Base-by-base conservation (phyloP, 2,113 vertebrate genomes). In the Microtus richardsoni region DNA sequence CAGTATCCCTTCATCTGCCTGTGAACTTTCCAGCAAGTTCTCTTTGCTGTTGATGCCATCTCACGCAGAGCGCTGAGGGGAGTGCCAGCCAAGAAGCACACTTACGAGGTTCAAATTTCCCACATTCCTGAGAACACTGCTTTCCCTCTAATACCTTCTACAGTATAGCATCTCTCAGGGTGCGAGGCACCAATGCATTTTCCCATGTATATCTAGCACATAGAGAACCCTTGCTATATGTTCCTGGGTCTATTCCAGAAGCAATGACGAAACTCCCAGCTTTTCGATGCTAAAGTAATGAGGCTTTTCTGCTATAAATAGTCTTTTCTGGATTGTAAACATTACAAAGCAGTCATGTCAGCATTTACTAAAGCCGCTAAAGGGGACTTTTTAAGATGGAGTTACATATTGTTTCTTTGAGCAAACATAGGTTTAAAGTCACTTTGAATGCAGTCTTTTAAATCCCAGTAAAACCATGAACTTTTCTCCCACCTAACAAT, bases 271-370 rank as follows among this genome's bases (percentile, higher is more conserved):
- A 88, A 82, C 80, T 73, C n/a, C 60, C 85, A 92, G 88, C 77
- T 91, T 94, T 91, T 92, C 94, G 49, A 8, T 36, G 75, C 11
- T 49, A 95, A 86, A 86, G 19, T 39, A 89, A 91, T 24, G 85
- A 95, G n/a, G 66, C 58, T 79, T 97, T 78, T 85, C 79, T 88
- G 84, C 71, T 74, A 11, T 64, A 74, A 95, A 79, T 44, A 39
- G 71, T 44, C 91, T 91, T 96, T 97, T 95, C 95, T 96, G 89
- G 91, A 91, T 75, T 93, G 93, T 97, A 97, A 95, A 97, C 94
- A 90, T 75, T 88, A 16, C 83, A 91, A 89, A 97, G 78, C 82
- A 88, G 91, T 14, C 41, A n/a, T 89, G 60, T 89, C 83, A 95
- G 87, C 95, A 86, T 93, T 78, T 91, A 58, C 79, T 71, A 54